Conservation (phyloP, 2,888 invertebrate species). For the Ormia ochracea region DNA sequence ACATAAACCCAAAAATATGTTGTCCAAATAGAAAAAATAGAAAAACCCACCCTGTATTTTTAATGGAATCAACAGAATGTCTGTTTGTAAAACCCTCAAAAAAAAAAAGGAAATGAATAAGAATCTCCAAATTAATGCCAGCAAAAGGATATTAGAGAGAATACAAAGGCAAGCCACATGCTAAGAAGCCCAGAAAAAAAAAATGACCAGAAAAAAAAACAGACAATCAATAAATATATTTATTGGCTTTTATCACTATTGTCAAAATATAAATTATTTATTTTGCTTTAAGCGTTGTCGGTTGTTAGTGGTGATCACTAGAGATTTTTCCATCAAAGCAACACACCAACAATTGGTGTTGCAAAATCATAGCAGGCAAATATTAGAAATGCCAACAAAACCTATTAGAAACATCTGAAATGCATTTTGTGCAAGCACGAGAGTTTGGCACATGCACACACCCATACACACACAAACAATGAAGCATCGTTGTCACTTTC, state of each 20-base stretch:
- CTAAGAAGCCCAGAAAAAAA: slow-evolving; percentile 28
- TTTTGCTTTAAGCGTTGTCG: slow-evolving; percentile 20
- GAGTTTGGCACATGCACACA: slow-evolving; percentile 46
- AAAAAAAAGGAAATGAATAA: slow-evolving; percentile 6
- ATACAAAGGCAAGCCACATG: slow-evolving; percentile 27
- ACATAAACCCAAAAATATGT: slow-evolving; percentile 39
- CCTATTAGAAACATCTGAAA: background rate
- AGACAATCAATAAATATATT: slow-evolving; percentile 67
- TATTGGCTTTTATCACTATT: slow-evolving; percentile 73
- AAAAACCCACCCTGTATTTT: slow-evolving; percentile 20
- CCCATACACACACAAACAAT: too few relatives aligned
- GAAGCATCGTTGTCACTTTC: slow-evolving; percentile 65
- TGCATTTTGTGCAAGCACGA: slow-evolving; percentile 5
- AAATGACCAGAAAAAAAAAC: slow-evolving; percentile 1
- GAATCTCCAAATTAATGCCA: slow-evolving; percentile 5
- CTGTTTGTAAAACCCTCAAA: slow-evolving; percentile 15
- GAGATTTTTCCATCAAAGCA: background rate
- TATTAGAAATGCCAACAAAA: slow-evolving; percentile 65
- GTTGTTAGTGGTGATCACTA: slow-evolving; percentile 26
- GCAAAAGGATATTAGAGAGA: slow-evolving; percentile 25
- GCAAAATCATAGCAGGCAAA: slow-evolving; percentile 57
- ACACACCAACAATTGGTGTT: slow-evolving; percentile 33
- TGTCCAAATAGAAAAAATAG: slow-evolving; percentile 12
- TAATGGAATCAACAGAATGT: slow-evolving; percentile 24
- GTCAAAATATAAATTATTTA: slow-evolving; percentile 40